Evolutionary conservation across 53 echinoderm and acorn worm genomes (phyloP).

Genomic region (Temnopleurus reevesii): DNA sequence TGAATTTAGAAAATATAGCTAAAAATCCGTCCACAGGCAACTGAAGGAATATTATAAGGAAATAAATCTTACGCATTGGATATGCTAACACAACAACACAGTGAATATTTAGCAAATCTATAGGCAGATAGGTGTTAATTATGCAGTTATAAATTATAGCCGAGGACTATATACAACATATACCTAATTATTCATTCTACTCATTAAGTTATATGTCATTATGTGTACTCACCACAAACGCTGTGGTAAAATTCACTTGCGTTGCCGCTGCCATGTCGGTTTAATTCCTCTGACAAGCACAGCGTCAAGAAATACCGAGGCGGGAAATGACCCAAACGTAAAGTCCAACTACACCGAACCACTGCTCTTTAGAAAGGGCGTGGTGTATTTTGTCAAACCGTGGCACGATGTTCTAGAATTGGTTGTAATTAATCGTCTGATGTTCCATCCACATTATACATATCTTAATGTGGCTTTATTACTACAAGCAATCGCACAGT

Average conservation of each 20-base stretch:
- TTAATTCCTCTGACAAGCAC: no score
- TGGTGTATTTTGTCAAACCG: background rate
- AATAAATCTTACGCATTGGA: no score
- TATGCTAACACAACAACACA: no score
- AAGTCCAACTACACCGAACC: background rate
- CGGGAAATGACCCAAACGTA: background rate
- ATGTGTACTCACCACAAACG: slow-evolving; percentile 29
- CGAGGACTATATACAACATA: no score
- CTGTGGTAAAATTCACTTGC: slow-evolving; percentile 13
- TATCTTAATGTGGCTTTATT: background rate
- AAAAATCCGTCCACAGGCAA: no score
- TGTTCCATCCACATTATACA: background rate
- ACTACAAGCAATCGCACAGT: background rate
- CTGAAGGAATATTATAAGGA: no score
- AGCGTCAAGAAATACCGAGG: background rate
- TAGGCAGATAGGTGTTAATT: no score
- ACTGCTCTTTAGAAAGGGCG: background rate
- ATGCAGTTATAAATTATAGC: no score
- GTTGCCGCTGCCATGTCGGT: background rate
- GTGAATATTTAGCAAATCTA: no score
- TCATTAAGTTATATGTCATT: background rate
- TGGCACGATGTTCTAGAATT: background rate
- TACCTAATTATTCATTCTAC: background rate
- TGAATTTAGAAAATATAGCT: no score
- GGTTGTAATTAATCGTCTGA: background rate